Percentiles rank a stretch among this genome's conserved stretches.
These are phyloP conservation scores for Drosophila miranda DNA, from an alignment of 1,140 invertebrate species.

Conservation along the genomic window DNA sequence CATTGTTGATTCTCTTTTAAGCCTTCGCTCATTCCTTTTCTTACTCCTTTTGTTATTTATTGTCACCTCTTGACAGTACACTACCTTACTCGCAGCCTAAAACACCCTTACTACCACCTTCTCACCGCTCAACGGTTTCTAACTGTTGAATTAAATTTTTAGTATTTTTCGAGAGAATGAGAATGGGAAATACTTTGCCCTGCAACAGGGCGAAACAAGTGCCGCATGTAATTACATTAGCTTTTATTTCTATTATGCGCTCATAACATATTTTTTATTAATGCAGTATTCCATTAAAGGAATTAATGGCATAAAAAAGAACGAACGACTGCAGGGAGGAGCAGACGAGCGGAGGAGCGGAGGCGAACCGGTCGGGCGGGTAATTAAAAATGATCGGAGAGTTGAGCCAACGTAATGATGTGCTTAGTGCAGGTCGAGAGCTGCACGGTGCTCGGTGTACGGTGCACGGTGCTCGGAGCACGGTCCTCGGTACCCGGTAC, in stretches of 20 bases:
- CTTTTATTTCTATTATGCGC: slow-evolving; percentile 75
- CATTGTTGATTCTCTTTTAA: no score
- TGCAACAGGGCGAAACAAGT: slow-evolving; percentile 53
- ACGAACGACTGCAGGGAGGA: background rate
- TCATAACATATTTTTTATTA: slow-evolving; percentile 73
- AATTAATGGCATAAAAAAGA: slow-evolving; percentile 52
- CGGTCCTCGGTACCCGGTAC: slow-evolving; percentile 7
- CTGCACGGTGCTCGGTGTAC: background rate
- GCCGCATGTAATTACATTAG: slow-evolving; percentile 69
- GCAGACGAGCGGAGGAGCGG: background rate
- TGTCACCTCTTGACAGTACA: no score
- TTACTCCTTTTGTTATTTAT: background rate
- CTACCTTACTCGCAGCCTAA: background rate
- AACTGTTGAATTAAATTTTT: slow-evolving; percentile 63
- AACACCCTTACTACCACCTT: slow-evolving; percentile 16
- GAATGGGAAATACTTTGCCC: slow-evolving; percentile 19
- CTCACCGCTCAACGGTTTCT: slow-evolving; percentile 27
- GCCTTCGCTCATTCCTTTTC: background rate
- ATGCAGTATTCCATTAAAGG: slow-evolving; percentile 64
- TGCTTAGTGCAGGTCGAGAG: slow-evolving; percentile 50
- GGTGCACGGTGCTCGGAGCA: slow-evolving; percentile 13
- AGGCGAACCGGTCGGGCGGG: slow-evolving; percentile 31
- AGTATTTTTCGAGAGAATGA: slow-evolving; percentile 27
- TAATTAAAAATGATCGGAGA: slow-evolving; percentile 70
- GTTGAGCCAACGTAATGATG: slow-evolving; percentile 61